These are phyloP conservation scores for Drosophila birchii DNA, from an alignment of 2,888 invertebrate species.

Conservation along the genomic window DNA sequence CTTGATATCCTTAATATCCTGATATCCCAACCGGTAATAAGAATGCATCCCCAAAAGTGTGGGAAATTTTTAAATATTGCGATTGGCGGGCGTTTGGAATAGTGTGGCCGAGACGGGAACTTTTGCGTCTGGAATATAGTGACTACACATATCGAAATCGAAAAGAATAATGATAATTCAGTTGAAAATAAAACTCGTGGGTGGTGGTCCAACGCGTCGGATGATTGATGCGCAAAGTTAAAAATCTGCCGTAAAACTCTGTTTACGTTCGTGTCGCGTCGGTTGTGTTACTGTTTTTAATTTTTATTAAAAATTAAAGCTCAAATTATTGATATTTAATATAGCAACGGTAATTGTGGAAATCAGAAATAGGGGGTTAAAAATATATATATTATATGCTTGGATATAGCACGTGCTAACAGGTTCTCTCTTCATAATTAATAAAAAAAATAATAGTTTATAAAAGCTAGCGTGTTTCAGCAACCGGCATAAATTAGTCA, in stretches of 20 bases:
- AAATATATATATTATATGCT: constrained; percentile 2
- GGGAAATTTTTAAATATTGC: too few relatives aligned
- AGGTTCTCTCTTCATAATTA: constrained; percentile 25
- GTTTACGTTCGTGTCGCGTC: constrained; percentile 5
- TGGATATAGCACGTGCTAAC: constrained; percentile 41
- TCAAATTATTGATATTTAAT: neutral
- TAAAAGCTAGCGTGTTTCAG: constrained; percentile 8
- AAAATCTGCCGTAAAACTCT: constrained; percentile 1
- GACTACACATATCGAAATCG: too few relatives aligned
- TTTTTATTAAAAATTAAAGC: neutral
- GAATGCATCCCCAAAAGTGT: too few relatives aligned
- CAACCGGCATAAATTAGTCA: constrained; percentile 17
- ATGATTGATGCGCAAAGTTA: neutral
- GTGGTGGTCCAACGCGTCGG: neutral
- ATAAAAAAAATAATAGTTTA: constrained; percentile 6
- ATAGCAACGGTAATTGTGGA: constrained; percentile 2
- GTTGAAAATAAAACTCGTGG: too few relatives aligned
- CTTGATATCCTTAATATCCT: too few relatives aligned
- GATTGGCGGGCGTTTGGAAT: too few relatives aligned
- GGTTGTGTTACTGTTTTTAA: constrained; percentile 4
- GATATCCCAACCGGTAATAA: too few relatives aligned
- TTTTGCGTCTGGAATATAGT: too few relatives aligned
- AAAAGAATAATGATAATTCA: too few relatives aligned
- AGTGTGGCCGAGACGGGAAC: too few relatives aligned
- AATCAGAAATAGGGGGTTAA: neutral